Evolutionary conservation across 2,113 vertebrate genomes (phyloP).

Genomic region (Euleptes europaea): DNA sequence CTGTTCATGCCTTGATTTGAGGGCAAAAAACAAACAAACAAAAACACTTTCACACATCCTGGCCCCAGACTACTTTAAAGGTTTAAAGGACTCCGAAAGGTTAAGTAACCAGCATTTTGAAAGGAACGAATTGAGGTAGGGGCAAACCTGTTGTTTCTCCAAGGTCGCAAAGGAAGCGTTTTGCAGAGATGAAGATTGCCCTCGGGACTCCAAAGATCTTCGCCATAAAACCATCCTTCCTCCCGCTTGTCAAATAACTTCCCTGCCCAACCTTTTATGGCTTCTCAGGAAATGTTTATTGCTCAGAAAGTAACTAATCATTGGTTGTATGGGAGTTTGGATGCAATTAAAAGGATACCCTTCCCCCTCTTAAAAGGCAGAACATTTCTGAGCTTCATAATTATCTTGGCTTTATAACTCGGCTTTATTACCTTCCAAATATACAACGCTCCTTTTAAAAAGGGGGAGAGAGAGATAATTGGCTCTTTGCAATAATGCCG

Average conservation of each 20-base stretch:
- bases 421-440: slow-evolving; percentile 71
- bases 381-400: slow-evolving; percentile 63
- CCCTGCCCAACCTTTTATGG: slow-evolving; percentile 65
- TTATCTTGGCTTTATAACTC: slow-evolving; percentile 70
- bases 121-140: not conserved
- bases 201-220: slow-evolving; percentile 47
- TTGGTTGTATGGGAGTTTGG: slow-evolving; percentile 48
- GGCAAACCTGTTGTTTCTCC: not conserved
- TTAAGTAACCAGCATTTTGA: not conserved
- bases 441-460: slow-evolving; percentile 65
- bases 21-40: no score
- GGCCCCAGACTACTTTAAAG: not conserved
- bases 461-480: slow-evolving; percentile 54
- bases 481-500: slow-evolving; percentile 68
- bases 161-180: slow-evolving; percentile 40
- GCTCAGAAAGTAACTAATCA: slow-evolving; percentile 66
- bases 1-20: no score
- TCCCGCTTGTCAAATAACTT: slow-evolving; percentile 60
- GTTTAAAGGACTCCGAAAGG: not conserved
- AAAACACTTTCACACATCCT: not conserved
- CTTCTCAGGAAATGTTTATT: slow-evolving; percentile 73
- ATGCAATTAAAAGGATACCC: slow-evolving; percentile 67
- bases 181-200: slow-evolving; percentile 41
- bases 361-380: slow-evolving; percentile 58
- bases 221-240: slow-evolving; percentile 51